Base-by-base conservation (phyloP, 2,113 vertebrate genomes). In the Nannobrachium achirus region DNA sequence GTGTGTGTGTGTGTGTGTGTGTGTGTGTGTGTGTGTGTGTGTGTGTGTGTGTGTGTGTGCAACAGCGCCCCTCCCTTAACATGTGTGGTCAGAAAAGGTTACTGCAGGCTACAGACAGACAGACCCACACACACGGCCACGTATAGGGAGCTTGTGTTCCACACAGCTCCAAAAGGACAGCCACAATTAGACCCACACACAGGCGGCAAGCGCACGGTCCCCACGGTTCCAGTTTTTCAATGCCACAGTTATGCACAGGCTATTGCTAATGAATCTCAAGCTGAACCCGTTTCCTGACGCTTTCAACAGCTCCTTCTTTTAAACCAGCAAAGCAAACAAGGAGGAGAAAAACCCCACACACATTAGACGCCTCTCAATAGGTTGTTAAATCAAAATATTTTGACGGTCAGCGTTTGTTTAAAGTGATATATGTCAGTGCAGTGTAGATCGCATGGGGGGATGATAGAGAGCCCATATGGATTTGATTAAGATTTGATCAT, bases 221-320 rank as follows among this genome's bases (percentile, higher is more conserved):
- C 51, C 44, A n/a, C n/a, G 25, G 19, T 20, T 53, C 25, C 20
- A 39, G 56, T 63, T 51, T n/a, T 66, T 15, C 40, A 63, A 2
- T n/a, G 8, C 56, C 18, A 49, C 46, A 77, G 25, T 4, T 33
- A 33, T 33, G 25, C 25, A 33, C 6, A 33, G 25, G 25, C 25
- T 33, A 33, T 55, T 57, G 67, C 46, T 78, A 71, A 83, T 78
- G 65, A 87, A 81, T 73, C 56, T 63, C 66, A 38, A 71, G 56
- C 33, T 9, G 10, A 62, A 63, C 63, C 63, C 55, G 73, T 85
- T 86, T 86, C 83, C 86, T 87, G 66, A 63, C 15, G 38, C 59
- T 75, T 81, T 83, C 62, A 85, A 89, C 70, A 79, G 55, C 80
- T 88, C 85, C 85, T 82, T 61, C 76, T 78, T 81, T 84, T 85